Percentiles rank a stretch among this genome's conserved stretches.
These are phyloP conservation scores for Choreutis nemorana DNA, from an alignment of 2,888 invertebrate genomes.

Conservation along the genomic window DNA sequence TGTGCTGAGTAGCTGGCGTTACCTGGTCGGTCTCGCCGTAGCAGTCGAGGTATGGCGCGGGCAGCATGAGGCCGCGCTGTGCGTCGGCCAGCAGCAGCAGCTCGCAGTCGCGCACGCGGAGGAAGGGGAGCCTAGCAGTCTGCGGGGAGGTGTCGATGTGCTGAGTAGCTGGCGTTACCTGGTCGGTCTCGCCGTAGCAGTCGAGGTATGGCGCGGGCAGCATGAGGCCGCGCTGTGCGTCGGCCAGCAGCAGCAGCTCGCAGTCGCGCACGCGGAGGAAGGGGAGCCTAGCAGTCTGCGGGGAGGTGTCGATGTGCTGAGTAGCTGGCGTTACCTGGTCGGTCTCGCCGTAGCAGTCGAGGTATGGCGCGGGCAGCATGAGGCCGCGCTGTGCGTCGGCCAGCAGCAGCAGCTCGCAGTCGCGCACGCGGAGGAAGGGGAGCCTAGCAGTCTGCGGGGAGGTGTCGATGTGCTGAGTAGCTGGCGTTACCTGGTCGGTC, in stretches of 20 bases:
- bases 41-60: conserved; percentile 74
- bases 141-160: too few species aligned
- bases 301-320: too few species aligned
- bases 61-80: conserved; percentile 80
- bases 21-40: too few species aligned
- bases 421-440: conserved; percentile 95
- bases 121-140: too few species aligned
- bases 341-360: conserved; percentile 97
- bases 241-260: conserved; percentile 82
- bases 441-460: too few species aligned
- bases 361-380: conserved; percentile 91
- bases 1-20: too few species aligned
- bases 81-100: conserved; percentile 75
- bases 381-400: conserved; percentile 86
- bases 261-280: conserved; percentile 90
- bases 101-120: too few species aligned
- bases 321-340: conserved; percentile 1
- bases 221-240: conserved; percentile 73
- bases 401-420: conserved; percentile 93
- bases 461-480: too few species aligned
- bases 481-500: conserved; percentile 75
- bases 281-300: too few species aligned
- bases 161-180: too few species aligned
- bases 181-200: conserved; percentile 2
- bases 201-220: not conserved